These are phyloP conservation scores for Drosophila peninsularis DNA, from an alignment of 2,888 invertebrate species.

Conservation along the genomic window DNA sequence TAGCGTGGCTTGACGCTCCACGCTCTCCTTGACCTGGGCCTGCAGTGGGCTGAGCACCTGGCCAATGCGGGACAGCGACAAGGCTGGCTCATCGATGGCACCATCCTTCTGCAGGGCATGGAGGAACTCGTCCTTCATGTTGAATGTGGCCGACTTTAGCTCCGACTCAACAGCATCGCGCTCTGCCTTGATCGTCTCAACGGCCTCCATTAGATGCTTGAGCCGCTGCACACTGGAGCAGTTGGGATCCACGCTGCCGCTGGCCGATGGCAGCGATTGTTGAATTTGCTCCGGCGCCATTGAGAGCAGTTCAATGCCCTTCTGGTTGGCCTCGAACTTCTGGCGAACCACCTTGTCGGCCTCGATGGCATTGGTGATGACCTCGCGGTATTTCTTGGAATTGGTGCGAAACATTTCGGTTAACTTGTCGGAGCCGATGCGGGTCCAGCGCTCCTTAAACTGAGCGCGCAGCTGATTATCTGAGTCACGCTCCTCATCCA, in stretches of 20 bases:
- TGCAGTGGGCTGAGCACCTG: conserved; percentile 91
- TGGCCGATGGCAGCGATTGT: conserved; percentile 89
- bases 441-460: conserved; percentile 96
- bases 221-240: conserved; percentile 88
- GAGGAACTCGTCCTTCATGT: conserved; percentile 93
- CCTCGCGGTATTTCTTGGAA: conserved; percentile 95
- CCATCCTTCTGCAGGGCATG: conserved; percentile 91
- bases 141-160: conserved; percentile 91
- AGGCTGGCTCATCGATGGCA: conserved; percentile 90
- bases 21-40: conserved; percentile 91
- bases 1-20: conserved; percentile 89
- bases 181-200: conserved; percentile 94
- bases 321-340: conserved; percentile 91
- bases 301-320: conserved; percentile 93
- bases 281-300: conserved; percentile 89
- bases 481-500: conserved; percentile 96
- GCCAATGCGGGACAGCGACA: conserved; percentile 90
- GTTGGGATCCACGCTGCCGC: conserved; percentile 86
- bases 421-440: conserved; percentile 94
- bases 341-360: conserved; percentile 93
- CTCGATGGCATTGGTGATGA: conserved; percentile 94
- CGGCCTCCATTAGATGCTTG: conserved; percentile 91
- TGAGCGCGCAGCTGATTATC: conserved; percentile 94
- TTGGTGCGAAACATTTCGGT: conserved; percentile 95
- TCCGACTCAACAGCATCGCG: conserved; percentile 95